phyloP scores from a whole-genome alignment of 2,797 vertebrate genomes.

The Corythornis leucogaster region DNA sequence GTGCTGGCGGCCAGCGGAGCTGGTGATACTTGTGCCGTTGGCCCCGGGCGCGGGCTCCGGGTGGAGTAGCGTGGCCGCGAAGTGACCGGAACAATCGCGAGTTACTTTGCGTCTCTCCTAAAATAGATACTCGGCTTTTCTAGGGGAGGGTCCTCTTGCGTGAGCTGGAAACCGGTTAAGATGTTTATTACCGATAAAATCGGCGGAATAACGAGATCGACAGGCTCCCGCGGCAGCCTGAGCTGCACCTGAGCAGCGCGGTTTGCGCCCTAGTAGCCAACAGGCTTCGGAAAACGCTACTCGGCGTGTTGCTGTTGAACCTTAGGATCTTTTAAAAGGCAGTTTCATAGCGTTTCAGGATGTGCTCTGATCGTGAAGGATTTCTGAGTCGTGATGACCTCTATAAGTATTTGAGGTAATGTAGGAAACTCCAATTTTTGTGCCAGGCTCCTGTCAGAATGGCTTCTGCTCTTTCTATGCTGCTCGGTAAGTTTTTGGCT shows the following conservation, averaged over 20 bases:
- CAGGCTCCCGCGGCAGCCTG: background rate
- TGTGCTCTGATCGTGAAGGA: fast-evolving
- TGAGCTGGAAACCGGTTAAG: background rate
- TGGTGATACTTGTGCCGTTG: background rate
- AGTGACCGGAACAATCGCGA: too few relatives aligned
- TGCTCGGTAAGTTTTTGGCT: fast-evolving
- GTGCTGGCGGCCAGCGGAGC: background rate
- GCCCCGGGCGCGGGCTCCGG: background rate
- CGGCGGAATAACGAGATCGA: background rate
- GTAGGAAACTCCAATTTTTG: fast-evolving
- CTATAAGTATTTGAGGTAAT: fast-evolving
- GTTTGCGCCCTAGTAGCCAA: background rate
- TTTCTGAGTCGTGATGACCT: background rate
- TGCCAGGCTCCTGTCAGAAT: fast-evolving
- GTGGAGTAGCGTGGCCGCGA: background rate
- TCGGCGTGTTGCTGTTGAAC: fast-evolving
- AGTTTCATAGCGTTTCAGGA: background rate
- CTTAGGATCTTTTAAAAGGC: fast-evolving
- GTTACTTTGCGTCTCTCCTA: background rate
- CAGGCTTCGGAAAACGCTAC: background rate
- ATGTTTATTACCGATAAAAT: background rate
- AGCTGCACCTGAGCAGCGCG: background rate
- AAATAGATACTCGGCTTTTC: background rate
- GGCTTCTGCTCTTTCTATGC: fast-evolving
- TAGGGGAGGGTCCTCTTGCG: background rate